Conservation (phyloP, 1,140 invertebrate genomes). For the Drusus annulatus region DNA sequence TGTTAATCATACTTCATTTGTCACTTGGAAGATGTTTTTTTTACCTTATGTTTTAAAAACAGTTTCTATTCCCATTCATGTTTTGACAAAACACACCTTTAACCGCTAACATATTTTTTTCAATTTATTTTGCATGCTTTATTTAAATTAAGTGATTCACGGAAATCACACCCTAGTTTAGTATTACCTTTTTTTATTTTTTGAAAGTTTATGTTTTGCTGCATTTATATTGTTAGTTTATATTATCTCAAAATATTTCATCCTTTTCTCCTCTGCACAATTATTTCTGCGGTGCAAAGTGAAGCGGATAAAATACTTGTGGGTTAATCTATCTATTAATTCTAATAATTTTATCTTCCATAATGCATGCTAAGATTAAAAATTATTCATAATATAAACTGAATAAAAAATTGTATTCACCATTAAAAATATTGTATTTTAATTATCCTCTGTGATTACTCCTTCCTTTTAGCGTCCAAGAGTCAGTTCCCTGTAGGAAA, state of each 20-base stretch:
- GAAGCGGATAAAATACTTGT: neutral
- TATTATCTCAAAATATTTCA: neutral
- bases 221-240: neutral
- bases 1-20: neutral
- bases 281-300: neutral
- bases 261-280: neutral
- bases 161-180: constrained; percentile 25
- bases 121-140: constrained; percentile 29
- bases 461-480: too few relatives aligned
- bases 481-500: too few relatives aligned
- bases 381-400: constrained; percentile 21
- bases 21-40: constrained; percentile 10
- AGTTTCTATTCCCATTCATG: constrained; percentile 13
- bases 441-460: neutral
- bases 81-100: constrained; percentile 19
- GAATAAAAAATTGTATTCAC: constrained; percentile 35
- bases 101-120: neutral
- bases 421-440: neutral
- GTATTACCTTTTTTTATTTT: neutral
- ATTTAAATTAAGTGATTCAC: constrained; percentile 15
- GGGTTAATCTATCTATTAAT: neutral
- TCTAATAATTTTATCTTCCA: neutral
- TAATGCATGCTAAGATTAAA: constrained; percentile 21
- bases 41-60: neutral
- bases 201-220: too few relatives aligned